phyloP scores from a whole-genome alignment of 2,797 vertebrate genomes.

The Pantherophis vulpinus region DNA sequence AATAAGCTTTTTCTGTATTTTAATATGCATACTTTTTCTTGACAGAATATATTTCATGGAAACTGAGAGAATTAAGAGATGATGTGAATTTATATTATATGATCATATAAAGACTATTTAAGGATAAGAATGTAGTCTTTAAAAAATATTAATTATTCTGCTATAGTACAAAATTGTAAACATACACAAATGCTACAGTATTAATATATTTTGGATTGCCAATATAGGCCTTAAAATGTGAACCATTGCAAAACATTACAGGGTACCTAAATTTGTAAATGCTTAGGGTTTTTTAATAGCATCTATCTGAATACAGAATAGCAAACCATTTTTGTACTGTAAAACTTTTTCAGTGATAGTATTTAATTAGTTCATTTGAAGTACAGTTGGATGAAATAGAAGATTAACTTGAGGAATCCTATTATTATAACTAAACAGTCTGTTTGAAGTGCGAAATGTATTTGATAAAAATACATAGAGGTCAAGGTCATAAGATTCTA shows the following conservation, averaged over 20 bases:
- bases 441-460: not conserved
- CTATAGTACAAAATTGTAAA: not conserved
- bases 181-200: not conserved
- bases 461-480: not conserved
- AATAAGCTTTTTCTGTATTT: not conserved
- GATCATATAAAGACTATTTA: not conserved
- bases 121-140: not conserved
- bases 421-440: not conserved
- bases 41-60: not conserved
- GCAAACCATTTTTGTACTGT: not conserved
- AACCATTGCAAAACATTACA: not conserved
- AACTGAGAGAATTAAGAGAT: not conserved
- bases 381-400: not conserved
- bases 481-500: rapidly evolving
- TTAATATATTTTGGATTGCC: not conserved
- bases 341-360: not conserved
- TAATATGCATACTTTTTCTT: not conserved
- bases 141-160: not conserved
- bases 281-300: not conserved
- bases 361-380: not conserved
- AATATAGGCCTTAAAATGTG: slow-evolving; percentile 10
- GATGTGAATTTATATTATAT: not conserved
- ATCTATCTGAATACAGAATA: not conserved
- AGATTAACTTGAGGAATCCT: not conserved
- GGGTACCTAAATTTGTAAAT: not conserved